Evolutionary conservation across 2,888 invertebrate genomes (phyloP).

Genomic region (Leptopilina myrica): DNA sequence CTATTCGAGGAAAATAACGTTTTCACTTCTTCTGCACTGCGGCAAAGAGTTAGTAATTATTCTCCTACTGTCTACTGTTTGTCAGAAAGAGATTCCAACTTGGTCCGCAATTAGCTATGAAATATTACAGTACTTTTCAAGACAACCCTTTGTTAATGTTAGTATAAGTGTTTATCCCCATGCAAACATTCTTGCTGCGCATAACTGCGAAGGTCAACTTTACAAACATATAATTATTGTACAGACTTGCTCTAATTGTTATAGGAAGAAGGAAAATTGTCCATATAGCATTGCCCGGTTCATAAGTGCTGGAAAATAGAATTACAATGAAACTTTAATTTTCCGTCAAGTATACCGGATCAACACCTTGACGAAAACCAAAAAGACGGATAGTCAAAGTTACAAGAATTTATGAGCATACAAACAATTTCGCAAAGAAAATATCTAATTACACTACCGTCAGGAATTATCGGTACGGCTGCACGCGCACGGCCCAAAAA

Average conservation of each 20-base stretch:
- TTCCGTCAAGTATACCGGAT: no score
- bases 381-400: no score
- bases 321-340: no score
- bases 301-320: no score
- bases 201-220: constrained; percentile 11
- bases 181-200: neutral
- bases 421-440: no score
- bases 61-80: constrained; percentile 12
- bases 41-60: constrained; percentile 37
- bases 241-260: neutral
- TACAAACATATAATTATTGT: neutral
- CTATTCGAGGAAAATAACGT: neutral
- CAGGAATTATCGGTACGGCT: no score
- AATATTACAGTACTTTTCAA: constrained; percentile 32
- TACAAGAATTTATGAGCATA: no score
- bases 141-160: neutral
- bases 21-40: constrained; percentile 31
- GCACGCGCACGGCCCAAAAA: no score
- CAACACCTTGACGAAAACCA: no score
- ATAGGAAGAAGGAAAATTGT: neutral
- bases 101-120: constrained; percentile 26
- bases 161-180: constrained; percentile 6
- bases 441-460: no score
- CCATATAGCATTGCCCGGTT: no score
- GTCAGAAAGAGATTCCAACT: constrained; percentile 7